Evolutionary conservation across 2,888 invertebrate species (phyloP).

Genomic region (Lasioglossum malachurum): DNA sequence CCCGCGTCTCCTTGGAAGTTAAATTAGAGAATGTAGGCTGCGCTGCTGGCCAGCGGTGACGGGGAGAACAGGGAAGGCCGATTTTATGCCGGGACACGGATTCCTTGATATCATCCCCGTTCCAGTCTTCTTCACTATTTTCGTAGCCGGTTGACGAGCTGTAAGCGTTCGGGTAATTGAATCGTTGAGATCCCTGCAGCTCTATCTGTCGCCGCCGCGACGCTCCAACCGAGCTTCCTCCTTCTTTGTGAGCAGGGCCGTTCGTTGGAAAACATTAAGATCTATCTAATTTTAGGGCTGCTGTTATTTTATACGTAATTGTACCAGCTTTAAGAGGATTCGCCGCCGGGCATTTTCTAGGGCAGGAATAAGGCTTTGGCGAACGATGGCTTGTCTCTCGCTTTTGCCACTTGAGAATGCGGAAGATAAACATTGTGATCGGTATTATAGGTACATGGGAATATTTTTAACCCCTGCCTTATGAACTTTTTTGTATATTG

Average conservation of each 20-base stretch:
- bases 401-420: not conserved
- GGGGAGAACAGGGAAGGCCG: not conserved
- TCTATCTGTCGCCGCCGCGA: not conserved
- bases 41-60: not conserved
- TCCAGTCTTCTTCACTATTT: slow-evolving; percentile 45
- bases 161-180: slow-evolving; percentile 53
- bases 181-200: slow-evolving; percentile 25
- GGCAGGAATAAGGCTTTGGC: not conserved
- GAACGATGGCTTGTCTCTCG: not conserved
- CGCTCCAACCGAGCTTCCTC: not conserved
- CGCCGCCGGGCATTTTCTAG: not conserved
- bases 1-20: slow-evolving; percentile 39
- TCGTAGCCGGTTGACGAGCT: slow-evolving; percentile 35
- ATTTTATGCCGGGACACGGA: slow-evolving; percentile 58
- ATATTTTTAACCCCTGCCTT: no score
- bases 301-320: not conserved
- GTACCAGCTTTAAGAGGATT: not conserved
- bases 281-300: not conserved
- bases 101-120: slow-evolving; percentile 46
- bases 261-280: not conserved
- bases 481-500: no score
- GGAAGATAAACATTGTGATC: not conserved
- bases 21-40: slow-evolving; percentile 57
- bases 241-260: not conserved
- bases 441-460: no score